These are phyloP conservation scores for Engystomops pustulosus DNA, from an alignment of 2,113 vertebrate species.

Conservation along the genomic window DNA sequence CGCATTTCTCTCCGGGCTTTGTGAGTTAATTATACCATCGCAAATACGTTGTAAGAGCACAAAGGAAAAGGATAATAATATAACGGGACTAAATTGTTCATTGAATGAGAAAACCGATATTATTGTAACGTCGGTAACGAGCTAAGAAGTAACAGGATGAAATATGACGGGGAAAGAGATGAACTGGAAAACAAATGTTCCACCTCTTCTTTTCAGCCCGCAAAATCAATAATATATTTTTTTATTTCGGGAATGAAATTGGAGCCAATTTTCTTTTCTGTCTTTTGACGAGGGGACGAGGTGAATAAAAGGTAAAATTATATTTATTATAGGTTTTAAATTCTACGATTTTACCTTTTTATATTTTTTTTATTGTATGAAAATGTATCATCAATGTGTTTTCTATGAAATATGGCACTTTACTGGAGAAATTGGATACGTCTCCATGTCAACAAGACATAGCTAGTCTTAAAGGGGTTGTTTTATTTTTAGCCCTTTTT, in stretches of 20 bases:
- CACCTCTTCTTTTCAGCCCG: not conserved
- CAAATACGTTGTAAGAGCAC: not conserved
- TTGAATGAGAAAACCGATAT: conserved; percentile 11
- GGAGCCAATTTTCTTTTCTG: conserved; percentile 32
- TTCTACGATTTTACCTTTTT: not conserved
- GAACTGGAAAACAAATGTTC: conserved; percentile 16
- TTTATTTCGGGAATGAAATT: conserved; percentile 30
- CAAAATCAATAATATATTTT: conserved; percentile 37
- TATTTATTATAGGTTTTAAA: conserved; percentile 25
- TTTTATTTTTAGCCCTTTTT: no score
- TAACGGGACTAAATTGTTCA: not conserved
- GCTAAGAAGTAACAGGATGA: conserved; percentile 10
- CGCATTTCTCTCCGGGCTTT: not conserved
- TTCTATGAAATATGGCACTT: no score
- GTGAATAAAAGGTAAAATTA: conserved; percentile 18
- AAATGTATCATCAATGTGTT: no score
- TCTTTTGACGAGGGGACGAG: conserved; percentile 16
- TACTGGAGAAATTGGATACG: no score
- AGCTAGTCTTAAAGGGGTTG: no score
- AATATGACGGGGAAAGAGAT: conserved; percentile 8
- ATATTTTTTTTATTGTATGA: no score
- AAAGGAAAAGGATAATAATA: conserved; percentile 20
- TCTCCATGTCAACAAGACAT: no score
- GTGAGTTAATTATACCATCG: not conserved
- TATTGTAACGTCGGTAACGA: not conserved